Evolutionary conservation across 1,140 invertebrate species (phyloP), one percentile per base, ranked within the genome.

Genomic region (Agraylea sexmaculata): DNA sequence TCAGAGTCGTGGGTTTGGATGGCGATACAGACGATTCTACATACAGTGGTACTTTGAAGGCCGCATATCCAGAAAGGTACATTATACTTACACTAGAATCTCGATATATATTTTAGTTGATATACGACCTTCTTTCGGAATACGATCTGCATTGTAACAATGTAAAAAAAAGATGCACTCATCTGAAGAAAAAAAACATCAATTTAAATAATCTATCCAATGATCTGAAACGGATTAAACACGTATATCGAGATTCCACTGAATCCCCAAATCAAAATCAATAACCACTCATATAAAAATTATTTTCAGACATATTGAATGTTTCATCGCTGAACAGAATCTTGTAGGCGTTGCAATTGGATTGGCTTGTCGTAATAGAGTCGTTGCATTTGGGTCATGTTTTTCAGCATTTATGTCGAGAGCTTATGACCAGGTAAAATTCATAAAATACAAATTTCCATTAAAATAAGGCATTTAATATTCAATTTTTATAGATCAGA

Each of bases 21-120:
- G 92, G 86, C 33, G 95, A 99, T 58, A 97, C 92, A 20, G 99
- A 97, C 66, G 99, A 99, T 61, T 98, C 93, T 0, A 99, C 96
- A 0, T 99, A 82, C 62, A 85, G 94, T 13, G 87, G 93, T 37
- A 94, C 91, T 58, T 76, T 99, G 32, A 84, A 83, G 56, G 76
- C 79, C 37, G 77, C 81, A 2, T 79, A 78, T 59, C 68, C 76
- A 0, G 68, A 73, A 28, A 60, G 64, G 62, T 64, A 46, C 51
- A 27, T 38, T 48, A 11, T 30, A n/a, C n/a, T n/a, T n/a, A n/a
- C n/a, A n/a, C n/a, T n/a, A n/a, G n/a, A n/a, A n/a, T n/a, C n/a
- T n/a, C n/a, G n/a, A n/a, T n/a, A n/a, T n/a, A n/a, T n/a, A n/a
- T n/a, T n/a, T n/a, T n/a, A n/a, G n/a, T n/a, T n/a, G n/a, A n/a